Conservation (phyloP, 2,888 invertebrate genomes). For the Microctonus aethiopoides region DNA sequence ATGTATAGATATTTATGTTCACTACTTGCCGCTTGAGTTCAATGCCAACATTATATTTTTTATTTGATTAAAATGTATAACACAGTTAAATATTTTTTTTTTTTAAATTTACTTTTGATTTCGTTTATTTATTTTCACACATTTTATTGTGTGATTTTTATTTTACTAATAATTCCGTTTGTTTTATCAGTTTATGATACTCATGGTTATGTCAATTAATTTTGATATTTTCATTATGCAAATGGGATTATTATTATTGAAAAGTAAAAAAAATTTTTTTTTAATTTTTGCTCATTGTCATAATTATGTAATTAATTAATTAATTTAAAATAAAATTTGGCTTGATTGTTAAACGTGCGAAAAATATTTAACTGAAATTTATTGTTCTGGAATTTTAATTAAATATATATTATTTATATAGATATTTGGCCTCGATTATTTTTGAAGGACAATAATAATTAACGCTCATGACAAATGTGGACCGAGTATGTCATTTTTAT, state of each 20-base stretch:
- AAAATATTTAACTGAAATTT: conserved; percentile 21
- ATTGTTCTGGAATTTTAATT: not conserved
- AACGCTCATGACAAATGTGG: not conserved
- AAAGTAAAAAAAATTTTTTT: too few relatives aligned
- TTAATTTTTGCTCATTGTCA: not conserved
- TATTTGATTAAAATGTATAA: not conserved
- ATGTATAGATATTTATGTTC: not conserved
- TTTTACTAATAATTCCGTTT: too few relatives aligned
- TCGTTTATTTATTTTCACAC: not conserved
- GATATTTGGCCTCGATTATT: conserved; percentile 30
- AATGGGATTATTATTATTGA: not conserved
- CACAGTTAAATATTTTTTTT: not conserved
- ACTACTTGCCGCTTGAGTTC: conserved; percentile 16
- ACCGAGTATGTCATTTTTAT: conserved; percentile 12
- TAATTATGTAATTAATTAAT: not conserved
- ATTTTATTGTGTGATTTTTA: not conserved
- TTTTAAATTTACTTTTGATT: not conserved
- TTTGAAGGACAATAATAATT: conserved; percentile 28
- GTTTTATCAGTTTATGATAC: too few relatives aligned
- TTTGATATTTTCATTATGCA: too few relatives aligned
- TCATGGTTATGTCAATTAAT: too few relatives aligned
- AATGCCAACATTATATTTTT: conserved; percentile 19
- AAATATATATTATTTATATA: conserved; percentile 21
- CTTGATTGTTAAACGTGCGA: conserved; percentile 22
- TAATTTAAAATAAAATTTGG: conserved; percentile 18